Base-by-base conservation (phyloP, 2,888 invertebrate genomes). In the Lasioglossum calceatum region DNA sequence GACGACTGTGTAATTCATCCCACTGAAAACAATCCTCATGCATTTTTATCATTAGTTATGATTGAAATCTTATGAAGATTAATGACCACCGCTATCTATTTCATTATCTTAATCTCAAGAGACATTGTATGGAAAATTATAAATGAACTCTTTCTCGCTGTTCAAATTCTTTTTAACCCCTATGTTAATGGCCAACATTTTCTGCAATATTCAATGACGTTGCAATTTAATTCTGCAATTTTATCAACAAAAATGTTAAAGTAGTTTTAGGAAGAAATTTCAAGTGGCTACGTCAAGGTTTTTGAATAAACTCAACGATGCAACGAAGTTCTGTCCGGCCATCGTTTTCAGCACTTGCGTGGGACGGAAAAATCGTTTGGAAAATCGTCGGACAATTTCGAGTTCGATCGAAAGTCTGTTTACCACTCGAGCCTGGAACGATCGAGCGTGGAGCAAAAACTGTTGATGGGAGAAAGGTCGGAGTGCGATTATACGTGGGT, bases 401-500 rank as follows among this genome's bases (percentile, higher is more conserved):
- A 54, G 54, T n/a, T 54, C 54, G 64, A 67, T 32, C 27, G 64
- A 36, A 27, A 32, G 32, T 67, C 19, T 36, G 64, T 67, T 47
- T 72, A 83, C 64, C 77, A 77, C 27, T 82, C 36, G 10, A 73
- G 19, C 54, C 7, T 16, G 3, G 27, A 61, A 39, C 47, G 47
- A 64, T 71, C 23, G 39, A 19, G 54, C 39, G 47, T 1, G 39
- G 72, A 78, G 79, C 42, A 75, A 85, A 83, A 82, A 73, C 82
- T 76, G 74, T 85, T 32, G 82, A 84, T 54, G 58, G 54, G 77
- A 50, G 72, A 83, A 77, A 87, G 87, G 87, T 85, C 87, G 77
- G 76, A 86, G 85, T 61, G 84, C 85, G 90, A 90, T 91, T 85
- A 87, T 86, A 85, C 89, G 87, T 86, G 77, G 83, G 75, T 76